These are phyloP conservation scores for Pseudococcus longispinus DNA, from an alignment of 2,888 invertebrate genomes.

Conservation along the genomic window DNA sequence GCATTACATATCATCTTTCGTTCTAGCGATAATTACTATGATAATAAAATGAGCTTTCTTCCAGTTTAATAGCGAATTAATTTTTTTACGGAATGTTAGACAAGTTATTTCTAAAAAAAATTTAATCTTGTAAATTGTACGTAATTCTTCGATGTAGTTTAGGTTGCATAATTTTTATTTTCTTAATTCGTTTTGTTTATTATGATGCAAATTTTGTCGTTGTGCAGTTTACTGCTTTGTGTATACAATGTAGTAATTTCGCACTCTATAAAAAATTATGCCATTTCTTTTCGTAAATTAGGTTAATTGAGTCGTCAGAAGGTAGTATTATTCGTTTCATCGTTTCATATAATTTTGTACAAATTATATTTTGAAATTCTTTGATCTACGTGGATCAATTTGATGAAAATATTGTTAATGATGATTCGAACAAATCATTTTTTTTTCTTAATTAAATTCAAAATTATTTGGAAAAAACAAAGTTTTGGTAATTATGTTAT, in stretches of 20 bases:
- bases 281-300: neutral
- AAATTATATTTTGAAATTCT: no score
- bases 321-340: neutral
- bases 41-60: neutral
- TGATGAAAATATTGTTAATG: no score
- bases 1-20: constrained; percentile 26
- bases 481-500: no score
- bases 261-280: neutral
- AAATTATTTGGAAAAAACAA: no score
- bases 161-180: neutral
- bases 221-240: neutral
- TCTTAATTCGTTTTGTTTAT: neutral
- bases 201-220: neutral
- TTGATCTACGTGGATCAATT: no score
- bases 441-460: no score
- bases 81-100: neutral
- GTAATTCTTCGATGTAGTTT: neutral
- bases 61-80: neutral
- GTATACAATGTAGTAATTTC: neutral
- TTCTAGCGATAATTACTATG: constrained; percentile 10
- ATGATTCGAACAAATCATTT: no score
- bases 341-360: no score
- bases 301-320: neutral
- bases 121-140: neutral
- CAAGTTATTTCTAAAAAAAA: neutral